Evolutionary conservation across 2,888 invertebrate genomes (phyloP).

Genomic region (Leptopilina drosophilae): DNA sequence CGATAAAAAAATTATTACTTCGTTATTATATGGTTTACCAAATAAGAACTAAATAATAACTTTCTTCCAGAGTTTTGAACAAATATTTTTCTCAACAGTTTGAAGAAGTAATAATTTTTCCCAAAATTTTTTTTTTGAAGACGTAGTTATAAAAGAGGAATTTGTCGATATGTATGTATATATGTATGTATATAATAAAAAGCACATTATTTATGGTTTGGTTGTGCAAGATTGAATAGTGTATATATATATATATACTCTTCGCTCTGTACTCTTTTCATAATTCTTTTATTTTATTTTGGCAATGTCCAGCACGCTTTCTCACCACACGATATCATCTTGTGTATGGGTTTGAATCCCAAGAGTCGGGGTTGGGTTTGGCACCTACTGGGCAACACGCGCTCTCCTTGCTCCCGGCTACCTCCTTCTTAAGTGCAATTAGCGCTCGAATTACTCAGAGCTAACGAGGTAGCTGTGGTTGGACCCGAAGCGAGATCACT

Average conservation of each 20-base stretch:
- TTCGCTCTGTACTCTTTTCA: conserved; percentile 5
- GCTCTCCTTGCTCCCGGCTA: conserved; percentile 49
- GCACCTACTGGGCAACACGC: conserved; percentile 54
- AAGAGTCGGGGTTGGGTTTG: conserved; percentile 52
- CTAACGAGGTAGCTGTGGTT: conserved; percentile 71
- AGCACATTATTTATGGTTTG: conserved; percentile 10
- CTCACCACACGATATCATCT: conserved; percentile 43
- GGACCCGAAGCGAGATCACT: conserved; percentile 65
- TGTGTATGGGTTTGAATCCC: conserved; percentile 41
- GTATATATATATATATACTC: conserved; percentile 2
- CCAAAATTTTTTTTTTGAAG: too few relatives aligned
- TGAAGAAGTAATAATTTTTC: too few relatives aligned
- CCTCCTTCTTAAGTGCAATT: conserved; percentile 71
- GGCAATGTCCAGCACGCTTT: conserved; percentile 41
- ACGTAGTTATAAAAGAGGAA: not conserved
- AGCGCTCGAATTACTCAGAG: conserved; percentile 75
- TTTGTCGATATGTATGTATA: not conserved
- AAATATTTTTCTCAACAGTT: too few relatives aligned
- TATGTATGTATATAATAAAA: not conserved
- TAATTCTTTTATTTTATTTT: conserved; percentile 34
- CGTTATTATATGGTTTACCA: too few relatives aligned
- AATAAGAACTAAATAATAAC: too few relatives aligned
- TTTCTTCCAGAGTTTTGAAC: too few relatives aligned
- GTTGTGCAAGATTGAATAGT: conserved; percentile 16
- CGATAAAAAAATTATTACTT: too few relatives aligned